Evolutionary conservation across 2,113 vertebrate genomes (phyloP).

Genomic region (Zosterops japonicus): DNA sequence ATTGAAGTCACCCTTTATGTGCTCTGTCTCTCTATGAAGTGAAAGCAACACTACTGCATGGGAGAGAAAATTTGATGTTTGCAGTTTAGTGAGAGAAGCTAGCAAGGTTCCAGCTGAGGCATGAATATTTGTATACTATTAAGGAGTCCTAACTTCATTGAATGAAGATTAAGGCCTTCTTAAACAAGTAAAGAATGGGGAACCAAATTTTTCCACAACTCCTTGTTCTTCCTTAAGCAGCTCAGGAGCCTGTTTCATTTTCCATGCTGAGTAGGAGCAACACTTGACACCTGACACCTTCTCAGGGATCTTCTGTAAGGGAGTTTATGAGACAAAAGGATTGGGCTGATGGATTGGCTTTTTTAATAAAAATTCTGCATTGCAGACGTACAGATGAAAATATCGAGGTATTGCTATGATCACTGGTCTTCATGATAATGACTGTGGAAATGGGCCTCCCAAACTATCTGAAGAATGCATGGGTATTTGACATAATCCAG

Average conservation of each 20-base stretch:
- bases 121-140: not conserved
- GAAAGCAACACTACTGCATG: not conserved
- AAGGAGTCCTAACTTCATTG: not conserved
- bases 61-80: not conserved
- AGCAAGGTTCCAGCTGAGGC: not conserved
- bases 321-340: not conserved
- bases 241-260: not conserved
- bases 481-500: not conserved
- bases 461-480: not conserved
- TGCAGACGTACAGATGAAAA: not conserved
- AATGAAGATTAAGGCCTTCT: not conserved
- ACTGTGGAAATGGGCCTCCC: not conserved
- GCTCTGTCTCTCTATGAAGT: not conserved
- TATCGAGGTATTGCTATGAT: not conserved
- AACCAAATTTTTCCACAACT: not conserved
- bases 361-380: not conserved
- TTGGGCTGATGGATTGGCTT: not conserved
- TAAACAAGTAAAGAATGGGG: not conserved
- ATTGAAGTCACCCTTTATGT: not conserved
- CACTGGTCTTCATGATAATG: not conserved
- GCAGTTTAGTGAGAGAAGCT: not conserved
- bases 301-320: not conserved
- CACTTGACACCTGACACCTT: not conserved
- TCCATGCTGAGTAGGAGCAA: not conserved
- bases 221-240: not conserved